phyloP scores from a whole-genome alignment of 1,140 invertebrate genomes.

The Cydia strobilella region DNA sequence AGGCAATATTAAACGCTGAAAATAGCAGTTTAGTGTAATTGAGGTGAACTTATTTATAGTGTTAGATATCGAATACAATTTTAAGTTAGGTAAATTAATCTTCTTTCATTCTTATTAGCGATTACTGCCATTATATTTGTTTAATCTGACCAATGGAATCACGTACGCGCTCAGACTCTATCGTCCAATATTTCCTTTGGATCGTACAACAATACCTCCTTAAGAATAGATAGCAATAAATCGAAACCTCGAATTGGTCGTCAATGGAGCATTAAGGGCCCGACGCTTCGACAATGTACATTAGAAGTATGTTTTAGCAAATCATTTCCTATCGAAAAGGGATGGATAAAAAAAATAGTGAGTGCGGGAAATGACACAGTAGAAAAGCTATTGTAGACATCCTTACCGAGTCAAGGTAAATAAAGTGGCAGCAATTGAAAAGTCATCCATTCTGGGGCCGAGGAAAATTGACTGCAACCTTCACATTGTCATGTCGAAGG shows the following conservation, averaged over 20 bases:
- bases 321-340: conserved; percentile 73
- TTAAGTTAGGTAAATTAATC: background rate
- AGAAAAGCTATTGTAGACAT: conserved; percentile 60
- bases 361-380: conserved; percentile 77
- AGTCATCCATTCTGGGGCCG: conserved; percentile 69
- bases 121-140: conserved; percentile 21
- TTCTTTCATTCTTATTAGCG: background rate
- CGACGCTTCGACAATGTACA: conserved; percentile 70
- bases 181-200: conserved; percentile 63
- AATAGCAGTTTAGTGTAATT: background rate
- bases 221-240: conserved; percentile 71
- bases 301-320: conserved; percentile 76
- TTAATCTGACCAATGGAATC: conserved; percentile 44
- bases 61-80: background rate
- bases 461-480: conserved; percentile 54
- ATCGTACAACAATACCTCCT: conserved; percentile 64
- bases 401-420: conserved; percentile 60
- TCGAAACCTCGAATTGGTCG: conserved; percentile 66
- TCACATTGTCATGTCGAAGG: conserved; percentile 57
- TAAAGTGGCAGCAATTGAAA: conserved; percentile 75
- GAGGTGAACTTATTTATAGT: background rate
- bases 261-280: conserved; percentile 72
- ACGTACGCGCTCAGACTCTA: conserved; percentile 49
- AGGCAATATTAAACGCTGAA: background rate
- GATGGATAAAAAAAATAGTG: conserved; percentile 64